Percentiles rank a stretch among this genome's conserved stretches.
Evolutionary conservation across 64 coral and sea anemone genomes (phyloP).

Genomic region (Porites australiensis): DNA sequence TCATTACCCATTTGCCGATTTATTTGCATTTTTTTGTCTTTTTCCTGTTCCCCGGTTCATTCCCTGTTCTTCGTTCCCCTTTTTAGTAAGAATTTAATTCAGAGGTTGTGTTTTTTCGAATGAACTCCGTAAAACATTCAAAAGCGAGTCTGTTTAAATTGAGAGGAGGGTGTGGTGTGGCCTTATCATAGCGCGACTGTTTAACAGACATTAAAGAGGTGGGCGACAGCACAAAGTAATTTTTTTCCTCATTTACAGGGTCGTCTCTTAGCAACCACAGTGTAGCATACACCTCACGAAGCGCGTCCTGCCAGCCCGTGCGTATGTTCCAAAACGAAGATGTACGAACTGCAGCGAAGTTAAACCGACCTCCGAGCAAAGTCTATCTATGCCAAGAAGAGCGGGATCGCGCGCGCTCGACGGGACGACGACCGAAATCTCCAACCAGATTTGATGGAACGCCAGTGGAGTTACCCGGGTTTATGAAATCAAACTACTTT

Average conservation of each 20-base stretch:
- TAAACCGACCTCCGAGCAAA: constrained; percentile 85
- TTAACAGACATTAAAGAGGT: no score
- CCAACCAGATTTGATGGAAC: constrained; percentile 66
- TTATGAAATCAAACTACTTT: constrained; percentile 83
- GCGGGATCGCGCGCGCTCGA: not conserved
- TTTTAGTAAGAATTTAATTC: no score
- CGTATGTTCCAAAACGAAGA: constrained; percentile 78
- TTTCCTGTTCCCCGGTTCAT: no score
- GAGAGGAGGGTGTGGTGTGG: no score
- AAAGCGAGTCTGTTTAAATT: no score
- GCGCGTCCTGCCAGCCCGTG: constrained; percentile 71
- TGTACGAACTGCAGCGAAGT: constrained; percentile 67
- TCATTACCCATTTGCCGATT: no score
- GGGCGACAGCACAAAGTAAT: no score
- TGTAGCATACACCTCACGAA: constrained; percentile 74
- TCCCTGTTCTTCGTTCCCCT: no score
- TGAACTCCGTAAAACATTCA: no score
- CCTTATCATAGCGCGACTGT: no score
- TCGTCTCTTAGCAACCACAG: constrained; percentile 78
- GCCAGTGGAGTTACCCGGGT: constrained; percentile 66
- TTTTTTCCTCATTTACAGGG: constrained; percentile 6
- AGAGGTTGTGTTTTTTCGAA: no score
- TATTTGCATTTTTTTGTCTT: no score
- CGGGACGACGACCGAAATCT: constrained; percentile 5
- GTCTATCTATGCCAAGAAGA: constrained; percentile 53